A percentile compares a stretch with the other conserved stretches of the same genome.
Conservation (phyloP, 2,888 invertebrate species). For the Plebejus argus region DNA sequence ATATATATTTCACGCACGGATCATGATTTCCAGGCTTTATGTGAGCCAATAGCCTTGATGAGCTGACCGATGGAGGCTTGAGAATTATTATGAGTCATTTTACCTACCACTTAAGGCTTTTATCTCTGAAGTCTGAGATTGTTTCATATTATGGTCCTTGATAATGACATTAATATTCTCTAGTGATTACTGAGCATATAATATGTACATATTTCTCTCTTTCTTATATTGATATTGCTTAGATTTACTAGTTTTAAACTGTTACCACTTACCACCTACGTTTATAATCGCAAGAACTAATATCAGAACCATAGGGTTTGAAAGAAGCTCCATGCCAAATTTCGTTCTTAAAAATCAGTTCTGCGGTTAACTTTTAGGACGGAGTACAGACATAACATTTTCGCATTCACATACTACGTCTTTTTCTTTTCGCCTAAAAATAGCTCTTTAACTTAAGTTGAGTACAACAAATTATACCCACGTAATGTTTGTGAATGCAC, state of each 20-base stretch:
- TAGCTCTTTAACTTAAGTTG: not conserved
- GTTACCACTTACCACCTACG: too few relatives aligned
- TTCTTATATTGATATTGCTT: too few relatives aligned
- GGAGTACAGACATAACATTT: too few relatives aligned
- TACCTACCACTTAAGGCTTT: not conserved
- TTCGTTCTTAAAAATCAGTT: too few relatives aligned
- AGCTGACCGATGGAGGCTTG: not conserved
- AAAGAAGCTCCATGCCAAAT: too few relatives aligned
- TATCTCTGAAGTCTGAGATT: not conserved
- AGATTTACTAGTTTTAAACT: too few relatives aligned
- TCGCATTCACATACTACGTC: not conserved
- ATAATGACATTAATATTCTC: not conserved
- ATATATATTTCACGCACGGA: not conserved
- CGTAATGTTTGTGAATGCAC: not conserved
- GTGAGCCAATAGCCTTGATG: constrained; percentile 14
- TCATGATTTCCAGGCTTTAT: constrained; percentile 16
- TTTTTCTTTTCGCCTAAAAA: not conserved
- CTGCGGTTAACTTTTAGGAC: too few relatives aligned
- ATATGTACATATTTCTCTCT: not conserved
- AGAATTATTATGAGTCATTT: constrained; percentile 12
- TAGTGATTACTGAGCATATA: too few relatives aligned
- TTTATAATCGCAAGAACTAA: too few relatives aligned
- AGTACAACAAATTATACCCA: not conserved
- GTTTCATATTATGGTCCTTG: not conserved
- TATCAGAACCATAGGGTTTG: too few relatives aligned